Evolutionary conservation across 2,797 vertebrate species (phyloP).

Genomic region (Tamandua tetradactyla): DNA sequence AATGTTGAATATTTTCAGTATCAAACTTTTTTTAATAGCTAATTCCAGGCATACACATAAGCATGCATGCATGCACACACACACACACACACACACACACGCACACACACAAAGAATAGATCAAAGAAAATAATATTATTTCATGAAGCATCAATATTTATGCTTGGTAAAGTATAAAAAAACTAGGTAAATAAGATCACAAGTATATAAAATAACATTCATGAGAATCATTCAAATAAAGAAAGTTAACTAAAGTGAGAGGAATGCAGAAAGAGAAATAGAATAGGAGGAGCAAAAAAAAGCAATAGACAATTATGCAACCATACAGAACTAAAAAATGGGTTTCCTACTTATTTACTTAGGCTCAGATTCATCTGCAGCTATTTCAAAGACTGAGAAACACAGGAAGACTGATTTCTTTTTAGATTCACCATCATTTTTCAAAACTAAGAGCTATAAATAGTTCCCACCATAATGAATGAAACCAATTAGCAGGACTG

Average conservation of each 20-base stretch:
- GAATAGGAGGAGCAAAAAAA: neutral
- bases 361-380: neutral
- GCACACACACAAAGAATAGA: neutral
- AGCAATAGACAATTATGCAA: neutral
- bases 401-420: neutral
- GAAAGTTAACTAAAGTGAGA: neutral
- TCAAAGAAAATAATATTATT: slow-evolving; percentile 27
- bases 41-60: neutral
- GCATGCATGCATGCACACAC: neutral
- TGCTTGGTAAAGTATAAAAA: neutral
- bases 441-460: neutral
- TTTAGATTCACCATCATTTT: neutral
- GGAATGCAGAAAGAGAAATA: neutral
- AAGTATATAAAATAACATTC: neutral
- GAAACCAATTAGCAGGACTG: neutral
- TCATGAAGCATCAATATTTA: slow-evolving; percentile 53
- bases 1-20: slow-evolving; percentile 55
- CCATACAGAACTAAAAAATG: neutral
- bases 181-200: neutral
- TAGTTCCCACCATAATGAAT: neutral
- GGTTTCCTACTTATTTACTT: neutral
- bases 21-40: slow-evolving; percentile 45
- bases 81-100: too few relatives aligned
- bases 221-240: neutral
- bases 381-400: neutral